A percentile compares a stretch with the other conserved stretches of the same genome.
Conservation (phyloP, 2,888 invertebrate genomes). For the Thymelicus lineola region DNA sequence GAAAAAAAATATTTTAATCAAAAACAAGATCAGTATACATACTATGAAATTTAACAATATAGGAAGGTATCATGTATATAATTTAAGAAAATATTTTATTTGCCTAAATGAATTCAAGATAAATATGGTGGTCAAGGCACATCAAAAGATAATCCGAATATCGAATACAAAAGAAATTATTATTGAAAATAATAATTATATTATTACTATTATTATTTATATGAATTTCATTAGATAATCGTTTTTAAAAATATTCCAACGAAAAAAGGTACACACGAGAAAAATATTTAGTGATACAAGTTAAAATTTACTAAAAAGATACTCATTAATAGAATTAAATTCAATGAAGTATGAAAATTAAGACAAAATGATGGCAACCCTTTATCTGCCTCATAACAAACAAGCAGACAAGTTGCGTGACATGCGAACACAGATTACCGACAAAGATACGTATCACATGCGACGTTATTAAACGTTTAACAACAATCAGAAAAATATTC, state of each 20-base stretch:
- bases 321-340: not conserved
- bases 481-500: conserved; percentile 5
- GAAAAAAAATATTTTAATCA: conserved; percentile 14
- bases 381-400: not conserved
- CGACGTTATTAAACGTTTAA: not conserved
- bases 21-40: conserved; percentile 1
- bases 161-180: too few species aligned
- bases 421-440: not conserved
- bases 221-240: too few species aligned
- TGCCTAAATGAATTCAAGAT: too few species aligned
- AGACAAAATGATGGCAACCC: too few species aligned
- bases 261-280: not conserved
- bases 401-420: not conserved
- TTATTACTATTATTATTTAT: too few species aligned
- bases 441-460: conserved; percentile 12
- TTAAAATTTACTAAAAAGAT: not conserved
- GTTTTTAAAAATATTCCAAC: too few species aligned
- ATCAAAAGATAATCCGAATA: not conserved
- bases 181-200: too few species aligned
- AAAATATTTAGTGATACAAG: not conserved
- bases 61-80: not conserved
- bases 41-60: not conserved
- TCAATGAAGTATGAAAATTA: too few species aligned
- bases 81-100: not conserved
- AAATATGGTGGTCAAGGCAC: too few species aligned